Conservation (phyloP, 2,888 invertebrate genomes). For the Argyresthia albistria region DNA sequence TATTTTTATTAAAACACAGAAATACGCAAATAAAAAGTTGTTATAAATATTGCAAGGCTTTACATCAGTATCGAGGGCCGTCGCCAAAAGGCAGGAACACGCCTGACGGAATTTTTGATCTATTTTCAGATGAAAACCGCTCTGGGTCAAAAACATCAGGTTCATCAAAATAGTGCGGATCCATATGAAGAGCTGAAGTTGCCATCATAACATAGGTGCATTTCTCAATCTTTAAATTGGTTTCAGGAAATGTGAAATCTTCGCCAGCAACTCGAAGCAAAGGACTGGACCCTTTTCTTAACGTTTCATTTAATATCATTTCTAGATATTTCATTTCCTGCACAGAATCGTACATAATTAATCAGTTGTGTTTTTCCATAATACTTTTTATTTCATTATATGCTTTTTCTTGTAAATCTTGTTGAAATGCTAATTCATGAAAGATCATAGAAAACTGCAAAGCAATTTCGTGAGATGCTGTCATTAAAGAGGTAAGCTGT, state of each 20-base stretch:
- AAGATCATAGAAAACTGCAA: too few relatives aligned
- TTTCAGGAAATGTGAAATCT: slow-evolving; percentile 25
- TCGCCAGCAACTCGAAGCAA: slow-evolving; percentile 23
- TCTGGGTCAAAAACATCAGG: slow-evolving; percentile 18
- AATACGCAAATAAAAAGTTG: background rate
- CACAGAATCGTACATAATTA: too few relatives aligned
- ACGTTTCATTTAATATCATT: slow-evolving; percentile 37
- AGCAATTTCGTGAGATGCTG: slow-evolving; percentile 64
- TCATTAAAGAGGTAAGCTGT: slow-evolving; percentile 38
- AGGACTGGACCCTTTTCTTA: slow-evolving; percentile 33
- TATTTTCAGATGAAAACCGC: slow-evolving; percentile 15
- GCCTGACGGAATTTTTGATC: slow-evolving; percentile 15
- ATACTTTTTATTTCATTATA: slow-evolving; percentile 38
- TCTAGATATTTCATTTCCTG: too few relatives aligned
- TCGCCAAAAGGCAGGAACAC: slow-evolving; percentile 38
- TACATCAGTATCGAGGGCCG: slow-evolving; percentile 41
- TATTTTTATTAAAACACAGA: too few relatives aligned
- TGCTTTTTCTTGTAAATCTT: slow-evolving; percentile 30
- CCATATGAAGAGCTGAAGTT: too few relatives aligned
- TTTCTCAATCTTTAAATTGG: slow-evolving; percentile 22
- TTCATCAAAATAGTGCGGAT: slow-evolving; percentile 14
- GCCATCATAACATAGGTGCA: slow-evolving; percentile 18
- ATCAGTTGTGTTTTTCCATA: slow-evolving; percentile 20
- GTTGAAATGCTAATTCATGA: slow-evolving; percentile 40
- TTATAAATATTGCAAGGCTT: too few relatives aligned